A percentile compares a stretch with the other conserved stretches of the same genome.
Conservation (phyloP, 2,797 vertebrate species). For the Myotis daubentonii region DNA sequence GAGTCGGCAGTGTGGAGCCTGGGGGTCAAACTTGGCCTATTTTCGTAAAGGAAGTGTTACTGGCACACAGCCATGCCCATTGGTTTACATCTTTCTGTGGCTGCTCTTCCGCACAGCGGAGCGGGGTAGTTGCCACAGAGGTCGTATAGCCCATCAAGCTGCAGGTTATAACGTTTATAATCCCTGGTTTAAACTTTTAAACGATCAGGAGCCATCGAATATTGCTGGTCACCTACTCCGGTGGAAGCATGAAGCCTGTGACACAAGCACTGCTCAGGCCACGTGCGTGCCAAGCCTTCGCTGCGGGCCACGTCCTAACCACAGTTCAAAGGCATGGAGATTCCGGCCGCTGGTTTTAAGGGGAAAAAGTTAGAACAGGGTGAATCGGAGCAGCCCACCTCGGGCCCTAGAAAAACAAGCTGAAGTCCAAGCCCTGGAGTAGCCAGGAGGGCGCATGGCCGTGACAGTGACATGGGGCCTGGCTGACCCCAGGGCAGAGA, state of each 20-base stretch:
- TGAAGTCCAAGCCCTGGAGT: not conserved
- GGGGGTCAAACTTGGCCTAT: not conserved
- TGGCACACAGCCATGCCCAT: not conserved
- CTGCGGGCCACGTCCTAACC: not conserved
- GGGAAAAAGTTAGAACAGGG: not conserved
- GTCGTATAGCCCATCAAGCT: not conserved
- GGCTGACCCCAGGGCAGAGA: not conserved
- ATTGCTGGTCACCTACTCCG: not conserved
- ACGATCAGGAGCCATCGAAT: not conserved
- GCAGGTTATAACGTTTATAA: not conserved
- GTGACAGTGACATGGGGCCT: not conserved
- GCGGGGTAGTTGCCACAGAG: not conserved
- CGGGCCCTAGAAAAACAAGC: not conserved
- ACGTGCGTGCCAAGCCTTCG: accelerated
- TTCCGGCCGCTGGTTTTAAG: not conserved
- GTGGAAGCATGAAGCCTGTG: not conserved
- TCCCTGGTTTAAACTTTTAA: not conserved
- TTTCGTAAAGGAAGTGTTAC: not conserved
- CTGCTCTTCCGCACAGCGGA: not conserved
- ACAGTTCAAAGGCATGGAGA: not conserved
- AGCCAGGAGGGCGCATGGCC: not conserved
- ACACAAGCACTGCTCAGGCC: not conserved
- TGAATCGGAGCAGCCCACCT: not conserved
- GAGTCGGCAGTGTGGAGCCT: not conserved
- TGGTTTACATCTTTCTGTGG: not conserved